These are phyloP conservation scores for Drosophila tsacasi DNA, from an alignment of 1,140 invertebrate genomes.

Conservation along the genomic window DNA sequence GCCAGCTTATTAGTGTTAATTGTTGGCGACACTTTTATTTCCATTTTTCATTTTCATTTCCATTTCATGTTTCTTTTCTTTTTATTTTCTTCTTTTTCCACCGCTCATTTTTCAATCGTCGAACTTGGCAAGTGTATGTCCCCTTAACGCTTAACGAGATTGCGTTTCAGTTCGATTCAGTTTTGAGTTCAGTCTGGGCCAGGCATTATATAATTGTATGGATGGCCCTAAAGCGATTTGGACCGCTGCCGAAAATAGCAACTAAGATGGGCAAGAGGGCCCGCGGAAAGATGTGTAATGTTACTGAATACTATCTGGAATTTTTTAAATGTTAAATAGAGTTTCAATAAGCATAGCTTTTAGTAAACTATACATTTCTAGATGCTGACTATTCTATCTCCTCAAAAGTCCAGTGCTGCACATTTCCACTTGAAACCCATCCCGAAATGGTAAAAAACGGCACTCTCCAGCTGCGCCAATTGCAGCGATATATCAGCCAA, in stretches of 20 bases:
- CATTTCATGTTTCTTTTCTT: constrained; percentile 25
- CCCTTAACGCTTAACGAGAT: constrained; percentile 76
- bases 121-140: constrained; percentile 31
- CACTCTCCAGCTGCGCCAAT: constrained; percentile 14
- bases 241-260: constrained; percentile 32
- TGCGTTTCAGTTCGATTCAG: constrained; percentile 30
- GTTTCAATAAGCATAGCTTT: too few species aligned
- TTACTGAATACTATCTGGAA: too few species aligned
- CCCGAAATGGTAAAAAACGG: constrained; percentile 2
- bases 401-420: neutral
- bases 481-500: constrained; percentile 37
- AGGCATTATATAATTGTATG: constrained; percentile 37
- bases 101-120: constrained; percentile 20
- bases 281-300: neutral
- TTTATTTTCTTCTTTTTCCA: constrained; percentile 12
- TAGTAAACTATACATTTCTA: too few species aligned
- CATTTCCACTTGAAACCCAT: neutral
- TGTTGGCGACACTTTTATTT: constrained; percentile 57
- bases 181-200: constrained; percentile 12
- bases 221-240: constrained; percentile 30
- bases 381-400: too few species aligned
- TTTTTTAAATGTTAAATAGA: neutral
- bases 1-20: constrained; percentile 55
- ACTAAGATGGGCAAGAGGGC: neutral
- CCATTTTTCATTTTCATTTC: constrained; percentile 23